Base-by-base conservation (phyloP, 2,888 invertebrate species). In the Synanthedon vespiformis region DNA sequence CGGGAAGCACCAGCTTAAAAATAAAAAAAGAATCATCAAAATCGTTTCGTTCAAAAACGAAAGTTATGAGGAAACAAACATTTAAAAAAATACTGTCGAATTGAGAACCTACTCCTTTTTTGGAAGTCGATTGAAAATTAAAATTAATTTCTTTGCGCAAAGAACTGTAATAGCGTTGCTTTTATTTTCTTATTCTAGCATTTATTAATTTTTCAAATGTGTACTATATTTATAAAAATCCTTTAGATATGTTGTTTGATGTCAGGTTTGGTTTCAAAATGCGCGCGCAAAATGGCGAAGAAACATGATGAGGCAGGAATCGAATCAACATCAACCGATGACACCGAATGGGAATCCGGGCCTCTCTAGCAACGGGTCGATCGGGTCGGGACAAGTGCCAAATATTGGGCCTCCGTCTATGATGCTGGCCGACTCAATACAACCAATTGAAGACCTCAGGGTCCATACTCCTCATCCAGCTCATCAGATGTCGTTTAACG, bases 191-290 rank as follows among this genome's bases (percentile, higher is more conserved):
- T 10, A 34, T 10, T 10, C 6, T 10, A 8, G 34, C 22, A 34
- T 34, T 34, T 10, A 3, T 27, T 3, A 18, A 18, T 22, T 34
- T 34, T 10, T 34, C 8, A 10, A 8, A 10, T 34, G 8, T 34
- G 34, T 34, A 10, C 4, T 0, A 10, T 34, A 5, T 18, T 18
- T 34, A 34, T 10, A 34, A 49, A 34, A 34, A 34, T 34, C 34
- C 34, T 34, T 34, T 6, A 34, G 1, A 34, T 34, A 10, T 34
- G 34, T 34, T 34, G 34, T 55, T 55, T 54, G 49, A 53, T 65
- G 11, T 68, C 61, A 99, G 98, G 98, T 99, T 1, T 99, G 99
- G 99, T 99, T 99, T 81, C 99, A 99, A 91, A 99, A 99, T 77
- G 98, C 99, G 0, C 89, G 99, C 52, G 99, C 99, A 41, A 99